Conservation (phyloP, 2,113 vertebrate genomes). For the Aspidoscelis tigris region DNA sequence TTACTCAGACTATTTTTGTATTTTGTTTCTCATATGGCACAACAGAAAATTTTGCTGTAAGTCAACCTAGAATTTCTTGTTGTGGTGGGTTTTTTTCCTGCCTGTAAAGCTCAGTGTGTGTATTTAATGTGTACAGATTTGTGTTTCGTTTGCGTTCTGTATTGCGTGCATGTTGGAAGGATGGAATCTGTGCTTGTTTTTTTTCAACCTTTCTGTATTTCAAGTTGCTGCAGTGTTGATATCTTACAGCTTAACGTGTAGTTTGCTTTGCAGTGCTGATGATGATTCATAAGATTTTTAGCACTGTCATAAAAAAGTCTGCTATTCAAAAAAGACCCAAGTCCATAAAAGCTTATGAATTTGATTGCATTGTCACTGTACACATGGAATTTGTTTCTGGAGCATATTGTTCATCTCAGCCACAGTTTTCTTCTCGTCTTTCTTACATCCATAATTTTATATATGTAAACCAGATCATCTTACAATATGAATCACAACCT, state of each 20-base stretch:
- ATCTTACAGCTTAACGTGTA: conserved; percentile 43
- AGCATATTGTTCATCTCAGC: conserved; percentile 22
- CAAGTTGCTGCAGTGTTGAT: conserved; percentile 32
- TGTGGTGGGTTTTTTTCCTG: conserved; percentile 47
- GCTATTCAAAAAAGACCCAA: neutral
- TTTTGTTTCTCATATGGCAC: conserved; percentile 75
- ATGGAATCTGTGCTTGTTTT: conserved; percentile 29
- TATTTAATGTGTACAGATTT: conserved; percentile 43
- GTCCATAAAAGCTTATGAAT: neutral
- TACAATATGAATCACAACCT: conserved; percentile 11
- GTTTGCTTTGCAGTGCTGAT: conserved; percentile 23
- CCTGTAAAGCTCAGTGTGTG: conserved; percentile 53
- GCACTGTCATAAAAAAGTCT: neutral
- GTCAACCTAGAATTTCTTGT: conserved; percentile 67
- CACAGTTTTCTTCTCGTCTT: conserved; percentile 8
- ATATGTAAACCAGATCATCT: neutral
- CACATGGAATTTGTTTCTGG: neutral
- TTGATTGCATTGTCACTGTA: neutral
- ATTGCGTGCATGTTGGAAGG: conserved; percentile 51
- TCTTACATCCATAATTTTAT: neutral
- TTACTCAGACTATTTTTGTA: conserved; percentile 65
- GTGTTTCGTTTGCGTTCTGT: conserved; percentile 8
- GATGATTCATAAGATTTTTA: conserved; percentile 11
- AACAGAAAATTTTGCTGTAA: conserved; percentile 78
- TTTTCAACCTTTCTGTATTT: conserved; percentile 53